Evolutionary conservation across 2,797 vertebrate genomes (phyloP).

Genomic region (Channallabes apus): DNA sequence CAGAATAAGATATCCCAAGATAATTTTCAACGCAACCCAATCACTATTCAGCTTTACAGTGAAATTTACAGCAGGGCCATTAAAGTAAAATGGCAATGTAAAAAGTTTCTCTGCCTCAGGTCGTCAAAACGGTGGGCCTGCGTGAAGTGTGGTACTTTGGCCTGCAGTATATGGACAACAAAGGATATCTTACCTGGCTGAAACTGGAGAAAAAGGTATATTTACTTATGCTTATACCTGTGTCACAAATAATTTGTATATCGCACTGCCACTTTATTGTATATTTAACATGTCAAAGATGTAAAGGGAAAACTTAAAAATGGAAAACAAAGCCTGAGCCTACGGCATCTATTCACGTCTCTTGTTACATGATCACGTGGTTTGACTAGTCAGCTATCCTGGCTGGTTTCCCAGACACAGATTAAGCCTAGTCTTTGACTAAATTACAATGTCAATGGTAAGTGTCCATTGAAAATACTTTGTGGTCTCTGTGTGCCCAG

Average conservation of each 20-base stretch:
- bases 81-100: not conserved
- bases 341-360: conserved; percentile 27
- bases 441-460: conserved; percentile 27
- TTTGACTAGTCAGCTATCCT: conserved; percentile 31
- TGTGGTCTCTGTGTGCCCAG: conserved; percentile 17
- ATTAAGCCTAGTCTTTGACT: conserved; percentile 38
- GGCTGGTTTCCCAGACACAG: conserved; percentile 37
- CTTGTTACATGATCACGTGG: conserved; percentile 28
- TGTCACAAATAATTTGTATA: conserved; percentile 12
- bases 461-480: conserved; percentile 38
- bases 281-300: conserved; percentile 14
- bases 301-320: conserved; percentile 19
- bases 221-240: conserved; percentile 3
- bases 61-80: not conserved
- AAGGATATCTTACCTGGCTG: conserved; percentile 88
- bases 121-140: conserved; percentile 91
- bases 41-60: not conserved
- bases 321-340: conserved; percentile 20
- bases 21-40: conserved; percentile 19
- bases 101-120: conserved; percentile 69
- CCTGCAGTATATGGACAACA: conserved; percentile 88
- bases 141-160: conserved; percentile 97
- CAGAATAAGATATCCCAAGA: not conserved
- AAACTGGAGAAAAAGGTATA: conserved; percentile 92
- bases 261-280: not conserved